A percentile compares a stretch with the other conserved stretches of the same genome.
phyloP scores from a whole-genome alignment of 2,888 invertebrate species.

The Hirtodrosophila confusa region DNA sequence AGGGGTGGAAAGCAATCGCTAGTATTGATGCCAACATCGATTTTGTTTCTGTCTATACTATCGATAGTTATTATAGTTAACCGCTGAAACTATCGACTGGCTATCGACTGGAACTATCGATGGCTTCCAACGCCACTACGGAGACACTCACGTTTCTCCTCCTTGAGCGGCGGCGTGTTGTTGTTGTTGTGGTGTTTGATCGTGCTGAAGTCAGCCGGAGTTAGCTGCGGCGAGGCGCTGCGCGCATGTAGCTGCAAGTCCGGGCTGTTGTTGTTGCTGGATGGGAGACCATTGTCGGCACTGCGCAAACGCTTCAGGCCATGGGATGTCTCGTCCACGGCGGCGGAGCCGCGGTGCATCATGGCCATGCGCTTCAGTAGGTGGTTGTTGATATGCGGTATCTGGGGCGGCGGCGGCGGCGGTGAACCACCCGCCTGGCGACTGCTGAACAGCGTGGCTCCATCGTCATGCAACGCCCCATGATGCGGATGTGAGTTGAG shows the following conservation, averaged over 20 bases:
- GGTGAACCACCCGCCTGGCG: conserved; percentile 84
- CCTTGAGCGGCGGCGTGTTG: conserved; percentile 84
- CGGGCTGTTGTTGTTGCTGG: conserved; percentile 87
- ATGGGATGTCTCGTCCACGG: conserved; percentile 71
- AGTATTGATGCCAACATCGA: no score
- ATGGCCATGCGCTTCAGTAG: conserved; percentile 86
- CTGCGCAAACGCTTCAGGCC: conserved; percentile 83
- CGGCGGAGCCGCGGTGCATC: conserved; percentile 82
- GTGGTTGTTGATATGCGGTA: conserved; percentile 86
- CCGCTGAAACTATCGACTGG: no score
- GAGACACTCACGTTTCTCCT: conserved; percentile 82
- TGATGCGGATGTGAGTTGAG: conserved; percentile 84
- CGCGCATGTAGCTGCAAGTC: conserved; percentile 84
- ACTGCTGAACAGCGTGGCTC: conserved; percentile 71
- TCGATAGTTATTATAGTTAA: no score
- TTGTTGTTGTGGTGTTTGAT: conserved; percentile 84
- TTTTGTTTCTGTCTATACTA: no score
- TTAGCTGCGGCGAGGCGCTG: conserved; percentile 85
- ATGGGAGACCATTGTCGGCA: conserved; percentile 82
- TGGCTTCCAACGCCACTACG: background rate
- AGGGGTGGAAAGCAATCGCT: no score
- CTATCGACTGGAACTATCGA: background rate
- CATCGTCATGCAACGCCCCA: conserved; percentile 84
- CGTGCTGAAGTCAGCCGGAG: conserved; percentile 84
- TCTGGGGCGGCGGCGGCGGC: conserved; percentile 86